Conservation (phyloP, 2,797 vertebrate species). For the Tenualosa thibaudeaui region DNA sequence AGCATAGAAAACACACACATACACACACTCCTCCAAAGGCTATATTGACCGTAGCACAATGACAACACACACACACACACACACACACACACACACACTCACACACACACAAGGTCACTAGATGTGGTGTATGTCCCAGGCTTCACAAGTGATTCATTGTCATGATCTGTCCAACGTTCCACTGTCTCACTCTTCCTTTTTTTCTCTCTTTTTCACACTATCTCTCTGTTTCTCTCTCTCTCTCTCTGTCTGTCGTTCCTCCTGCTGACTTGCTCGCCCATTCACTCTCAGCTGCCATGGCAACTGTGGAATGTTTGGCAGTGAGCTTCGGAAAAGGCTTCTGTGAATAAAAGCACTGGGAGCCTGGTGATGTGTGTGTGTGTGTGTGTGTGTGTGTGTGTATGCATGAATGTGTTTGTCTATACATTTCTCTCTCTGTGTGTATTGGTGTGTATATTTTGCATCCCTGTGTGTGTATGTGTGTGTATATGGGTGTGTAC, state of each 20-base stretch:
- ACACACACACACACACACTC: not conserved
- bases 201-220: not conserved
- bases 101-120: conserved; percentile 41
- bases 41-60: not conserved
- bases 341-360: conserved; percentile 41
- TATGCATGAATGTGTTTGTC: not conserved
- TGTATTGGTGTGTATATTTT: not conserved
- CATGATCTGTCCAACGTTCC: conserved; percentile 65
- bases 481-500: not conserved
- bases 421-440: not conserved
- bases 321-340: conserved; percentile 66
- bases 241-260: conserved; percentile 25
- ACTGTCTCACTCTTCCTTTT: conserved; percentile 44
- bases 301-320: conserved; percentile 89
- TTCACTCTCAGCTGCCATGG: conserved; percentile 77
- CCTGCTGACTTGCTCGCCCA: conserved; percentile 5
- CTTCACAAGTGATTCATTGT: conserved; percentile 74
- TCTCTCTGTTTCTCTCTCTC: not conserved
- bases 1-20: not conserved
- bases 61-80: not conserved
- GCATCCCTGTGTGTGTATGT: not conserved
- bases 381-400: conserved; percentile 5
- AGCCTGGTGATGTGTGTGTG: conserved; percentile 27
- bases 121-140: conserved; percentile 79
- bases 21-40: conserved; percentile 25